Percentiles rank a stretch among this genome's conserved stretches.
Conservation (phyloP, 2,888 invertebrate species). For the Stratiomys singularior region DNA sequence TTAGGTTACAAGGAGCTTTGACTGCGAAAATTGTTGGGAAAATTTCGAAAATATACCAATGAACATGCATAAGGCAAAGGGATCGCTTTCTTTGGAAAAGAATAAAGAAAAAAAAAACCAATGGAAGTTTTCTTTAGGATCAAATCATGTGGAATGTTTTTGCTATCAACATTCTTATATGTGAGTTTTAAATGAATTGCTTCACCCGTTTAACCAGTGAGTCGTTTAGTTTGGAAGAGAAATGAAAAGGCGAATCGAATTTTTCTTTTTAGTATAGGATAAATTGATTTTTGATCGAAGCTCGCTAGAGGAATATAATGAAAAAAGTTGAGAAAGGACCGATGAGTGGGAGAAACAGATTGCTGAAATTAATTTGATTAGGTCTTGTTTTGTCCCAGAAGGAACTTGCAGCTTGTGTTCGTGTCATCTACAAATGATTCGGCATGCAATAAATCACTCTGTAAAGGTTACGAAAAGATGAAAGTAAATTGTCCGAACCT, state of each 20-base stretch:
- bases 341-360: neutral
- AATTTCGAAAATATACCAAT: neutral
- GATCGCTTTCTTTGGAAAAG: neutral
- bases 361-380: neutral
- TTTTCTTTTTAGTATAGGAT: neutral
- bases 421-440: neutral
- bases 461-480: too few species aligned
- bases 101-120: neutral
- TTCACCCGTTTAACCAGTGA: neutral
- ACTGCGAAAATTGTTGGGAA: neutral
- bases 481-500: too few species aligned
- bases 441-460: neutral
- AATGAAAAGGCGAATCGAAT: neutral
- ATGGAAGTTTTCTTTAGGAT: slow-evolving; percentile 1
- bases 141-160: slow-evolving; percentile 19
- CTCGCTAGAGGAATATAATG: neutral
- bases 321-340: slow-evolving; percentile 7
- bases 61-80: neutral
- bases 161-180: neutral
- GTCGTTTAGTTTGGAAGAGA: neutral
- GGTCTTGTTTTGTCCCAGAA: neutral
- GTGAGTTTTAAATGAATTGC: neutral
- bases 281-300: slow-evolving; percentile 29
- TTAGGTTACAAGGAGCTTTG: slow-evolving; percentile 10
- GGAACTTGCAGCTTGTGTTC: neutral